These are phyloP conservation scores for Amiota minor DNA, from an alignment of 2,888 invertebrate species.

Conservation along the genomic window DNA sequence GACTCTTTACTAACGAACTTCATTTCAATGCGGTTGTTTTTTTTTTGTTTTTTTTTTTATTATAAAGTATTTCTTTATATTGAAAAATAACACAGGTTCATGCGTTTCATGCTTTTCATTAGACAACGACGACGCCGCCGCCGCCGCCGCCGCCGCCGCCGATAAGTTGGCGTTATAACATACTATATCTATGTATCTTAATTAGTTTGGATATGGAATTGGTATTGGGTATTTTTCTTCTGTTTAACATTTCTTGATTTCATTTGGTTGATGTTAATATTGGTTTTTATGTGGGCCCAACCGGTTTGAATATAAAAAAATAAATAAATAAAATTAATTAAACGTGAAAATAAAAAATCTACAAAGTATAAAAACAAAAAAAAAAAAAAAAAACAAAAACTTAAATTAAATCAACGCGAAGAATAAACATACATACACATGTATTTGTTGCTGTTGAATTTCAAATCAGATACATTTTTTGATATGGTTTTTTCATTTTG, in stretches of 20 bases:
- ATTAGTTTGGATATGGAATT: conserved; percentile 52
- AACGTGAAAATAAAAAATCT: conserved; percentile 47
- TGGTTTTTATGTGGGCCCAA: conserved; percentile 3
- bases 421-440: too few species aligned
- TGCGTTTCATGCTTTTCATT: conserved; percentile 48
- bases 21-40: too few species aligned
- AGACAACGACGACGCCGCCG: too few species aligned
- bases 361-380: too few species aligned
- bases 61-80: not conserved
- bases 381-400: conserved; percentile 41
- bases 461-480: too few species aligned
- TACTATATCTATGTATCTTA: conserved; percentile 60
- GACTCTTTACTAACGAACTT: too few species aligned
- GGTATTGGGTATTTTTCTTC: too few species aligned
- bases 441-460: too few species aligned
- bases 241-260: not conserved
- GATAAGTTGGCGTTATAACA: conserved; percentile 55
- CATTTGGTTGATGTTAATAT: not conserved
- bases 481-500: too few species aligned
- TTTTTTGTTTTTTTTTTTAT: too few species aligned
- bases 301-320: conserved; percentile 28
- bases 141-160: conserved; percentile 19
- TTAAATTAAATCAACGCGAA: too few species aligned
- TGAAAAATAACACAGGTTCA: conserved; percentile 6
- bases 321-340: conserved; percentile 57